Conservation (phyloP, 2,113 vertebrate species). For the Esox niger region DNA sequence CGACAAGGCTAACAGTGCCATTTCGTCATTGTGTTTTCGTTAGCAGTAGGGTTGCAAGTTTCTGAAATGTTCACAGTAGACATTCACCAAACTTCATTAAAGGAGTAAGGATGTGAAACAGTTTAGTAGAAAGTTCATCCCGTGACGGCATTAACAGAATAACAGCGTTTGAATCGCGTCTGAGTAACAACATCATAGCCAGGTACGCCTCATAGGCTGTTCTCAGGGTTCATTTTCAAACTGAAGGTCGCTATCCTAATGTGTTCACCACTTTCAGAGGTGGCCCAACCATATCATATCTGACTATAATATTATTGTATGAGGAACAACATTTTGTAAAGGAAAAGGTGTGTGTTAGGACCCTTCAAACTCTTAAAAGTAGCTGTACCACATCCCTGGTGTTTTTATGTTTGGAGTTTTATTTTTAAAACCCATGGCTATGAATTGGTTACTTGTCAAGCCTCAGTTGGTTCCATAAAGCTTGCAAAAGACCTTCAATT, state of each 20-base stretch:
- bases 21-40: not conserved
- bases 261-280: not conserved
- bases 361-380: not conserved
- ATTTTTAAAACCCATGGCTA: not conserved
- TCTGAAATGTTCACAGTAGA: not conserved
- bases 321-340: too few species aligned
- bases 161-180: not conserved
- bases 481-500: constrained; percentile 62
- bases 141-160: not conserved
- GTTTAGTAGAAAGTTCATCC: not conserved
- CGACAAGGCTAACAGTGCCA: not conserved
- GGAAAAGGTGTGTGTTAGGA: not conserved
- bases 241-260: not conserved
- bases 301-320: not conserved
- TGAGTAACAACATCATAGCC: too few species aligned
- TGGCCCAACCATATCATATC: not conserved
- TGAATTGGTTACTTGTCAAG: not conserved
- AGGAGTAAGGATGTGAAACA: not conserved
- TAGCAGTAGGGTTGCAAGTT: not conserved
- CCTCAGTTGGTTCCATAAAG: constrained; percentile 48
- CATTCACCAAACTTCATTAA: not conserved
- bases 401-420: not conserved
- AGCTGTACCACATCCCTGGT: not conserved
- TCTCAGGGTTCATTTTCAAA: not conserved
- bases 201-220: not conserved